These are phyloP conservation scores for Catocala sponsa DNA, from an alignment of 2,888 invertebrate species.

Conservation along the genomic window DNA sequence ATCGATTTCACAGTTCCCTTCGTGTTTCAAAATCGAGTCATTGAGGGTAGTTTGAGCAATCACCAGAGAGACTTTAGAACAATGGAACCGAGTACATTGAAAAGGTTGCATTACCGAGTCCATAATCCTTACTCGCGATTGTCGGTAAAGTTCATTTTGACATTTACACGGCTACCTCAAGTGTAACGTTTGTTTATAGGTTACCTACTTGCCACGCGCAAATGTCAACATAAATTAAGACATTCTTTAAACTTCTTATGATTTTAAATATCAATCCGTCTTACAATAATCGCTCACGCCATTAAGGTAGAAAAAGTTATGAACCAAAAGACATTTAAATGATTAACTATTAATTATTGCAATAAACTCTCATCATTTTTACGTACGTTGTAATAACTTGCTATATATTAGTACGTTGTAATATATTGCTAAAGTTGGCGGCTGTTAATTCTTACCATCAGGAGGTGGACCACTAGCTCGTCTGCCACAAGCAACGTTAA, in stretches of 20 bases:
- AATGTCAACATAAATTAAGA: conserved; percentile 44
- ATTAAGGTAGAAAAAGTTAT: too few relatives aligned
- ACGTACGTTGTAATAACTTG: too few relatives aligned
- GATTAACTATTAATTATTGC: too few relatives aligned
- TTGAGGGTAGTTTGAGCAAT: conserved; percentile 45
- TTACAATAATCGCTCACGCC: too few relatives aligned
- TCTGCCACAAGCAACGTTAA: too few relatives aligned
- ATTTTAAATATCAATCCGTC: too few relatives aligned
- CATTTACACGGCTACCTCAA: conserved; percentile 48
- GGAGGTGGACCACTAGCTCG: too few relatives aligned
- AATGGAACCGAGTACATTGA: conserved; percentile 51
- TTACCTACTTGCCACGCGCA: conserved; percentile 16
- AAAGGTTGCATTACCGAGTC: conserved; percentile 50
- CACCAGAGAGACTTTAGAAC: conserved; percentile 41
- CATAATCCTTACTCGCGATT: conserved; percentile 28
- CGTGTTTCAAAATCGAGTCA: conserved; percentile 48
- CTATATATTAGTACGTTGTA: too few relatives aligned
- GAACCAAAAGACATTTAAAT: too few relatives aligned
- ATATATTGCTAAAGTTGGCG: too few relatives aligned
- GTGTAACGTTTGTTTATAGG: conserved; percentile 29
- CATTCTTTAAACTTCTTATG: conserved; percentile 12
- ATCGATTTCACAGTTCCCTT: conserved; percentile 59
- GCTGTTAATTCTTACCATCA: too few relatives aligned
- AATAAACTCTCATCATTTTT: too few relatives aligned
- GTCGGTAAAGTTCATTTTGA: conserved; percentile 49